Conservation (phyloP, 1,140 invertebrate species). For the Drosophila novamexicana region DNA sequence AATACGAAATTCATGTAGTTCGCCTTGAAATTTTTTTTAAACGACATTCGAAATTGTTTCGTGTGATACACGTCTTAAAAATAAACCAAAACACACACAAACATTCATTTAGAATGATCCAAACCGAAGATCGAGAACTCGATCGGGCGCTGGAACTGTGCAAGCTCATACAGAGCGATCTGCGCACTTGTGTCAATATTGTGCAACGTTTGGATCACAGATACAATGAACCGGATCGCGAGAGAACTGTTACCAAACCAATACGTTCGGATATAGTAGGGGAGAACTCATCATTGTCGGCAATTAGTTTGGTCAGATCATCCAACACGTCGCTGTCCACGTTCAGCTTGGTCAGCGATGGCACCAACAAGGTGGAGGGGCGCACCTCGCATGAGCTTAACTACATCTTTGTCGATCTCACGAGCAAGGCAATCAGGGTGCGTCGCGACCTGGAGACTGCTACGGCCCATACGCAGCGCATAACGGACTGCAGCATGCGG, state of each 20-base stretch:
- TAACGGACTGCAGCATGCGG: conserved; percentile 22
- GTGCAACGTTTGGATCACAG: conserved; percentile 48
- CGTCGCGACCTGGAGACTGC: conserved; percentile 46
- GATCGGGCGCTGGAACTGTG: conserved; percentile 54
- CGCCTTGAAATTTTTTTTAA: conserved; percentile 30
- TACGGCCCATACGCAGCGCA: conserved; percentile 28
- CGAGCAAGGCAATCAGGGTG: conserved; percentile 58
- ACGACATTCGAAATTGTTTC: conserved; percentile 34
- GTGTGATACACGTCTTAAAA: conserved; percentile 27
- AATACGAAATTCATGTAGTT: conserved; percentile 17
- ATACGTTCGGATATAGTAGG: conserved; percentile 3
- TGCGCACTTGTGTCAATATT: conserved; percentile 33
- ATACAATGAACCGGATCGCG: conserved; percentile 49
- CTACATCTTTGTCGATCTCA: conserved; percentile 45
- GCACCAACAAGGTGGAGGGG: conserved; percentile 14
- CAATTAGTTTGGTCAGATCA: not conserved
- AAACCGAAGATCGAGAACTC: conserved; percentile 42
- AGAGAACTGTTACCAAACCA: conserved; percentile 9
- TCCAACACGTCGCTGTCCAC: conserved; percentile 5
- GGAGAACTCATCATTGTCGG: not conserved
- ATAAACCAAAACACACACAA: conserved; percentile 28
- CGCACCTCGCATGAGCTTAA: conserved; percentile 49
- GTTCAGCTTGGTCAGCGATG: conserved; percentile 7
- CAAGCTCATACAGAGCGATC: conserved; percentile 25
- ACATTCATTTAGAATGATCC: conserved; percentile 34